phyloP scores from a whole-genome alignment of 2,888 invertebrate species.

The Cistogaster globosa region DNA sequence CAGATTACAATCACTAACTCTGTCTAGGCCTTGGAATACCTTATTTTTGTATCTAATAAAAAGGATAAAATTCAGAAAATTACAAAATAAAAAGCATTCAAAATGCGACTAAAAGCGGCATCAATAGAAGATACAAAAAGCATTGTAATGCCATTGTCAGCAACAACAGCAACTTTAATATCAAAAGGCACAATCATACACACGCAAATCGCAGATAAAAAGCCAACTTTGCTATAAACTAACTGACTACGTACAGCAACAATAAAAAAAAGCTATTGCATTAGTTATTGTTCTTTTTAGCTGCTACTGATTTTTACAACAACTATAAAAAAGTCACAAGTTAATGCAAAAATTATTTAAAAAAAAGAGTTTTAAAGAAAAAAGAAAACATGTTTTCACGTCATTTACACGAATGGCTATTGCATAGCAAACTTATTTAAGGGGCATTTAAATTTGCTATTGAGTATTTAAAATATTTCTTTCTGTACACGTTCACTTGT shows the following conservation, averaged over 20 bases:
- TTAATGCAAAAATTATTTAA: neutral
- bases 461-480: neutral
- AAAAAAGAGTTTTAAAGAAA: conserved; percentile 4
- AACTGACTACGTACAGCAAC: conserved; percentile 4
- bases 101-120: conserved; percentile 32
- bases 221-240: conserved; percentile 47
- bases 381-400: neutral
- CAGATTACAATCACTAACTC: conserved; percentile 3
- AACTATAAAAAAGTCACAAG: neutral
- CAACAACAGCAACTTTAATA: conserved; percentile 43
- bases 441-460: neutral
- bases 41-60: conserved; percentile 44
- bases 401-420: neutral
- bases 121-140: conserved; percentile 34
- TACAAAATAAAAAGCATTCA: conserved; percentile 55
- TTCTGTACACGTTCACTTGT: neutral
- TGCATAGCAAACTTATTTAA: neutral
- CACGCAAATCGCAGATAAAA: conserved; percentile 37
- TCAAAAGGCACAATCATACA: conserved; percentile 43
- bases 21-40: conserved; percentile 62
- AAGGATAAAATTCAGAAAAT: conserved; percentile 59
- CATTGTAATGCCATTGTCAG: conserved; percentile 36
- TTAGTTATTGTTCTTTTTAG: conserved; percentile 7
- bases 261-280: conserved; percentile 9
- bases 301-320: conserved; percentile 23